Evolutionary conservation across 2,113 vertebrate genomes (phyloP).

Genomic region (Maccullochella peelii): DNA sequence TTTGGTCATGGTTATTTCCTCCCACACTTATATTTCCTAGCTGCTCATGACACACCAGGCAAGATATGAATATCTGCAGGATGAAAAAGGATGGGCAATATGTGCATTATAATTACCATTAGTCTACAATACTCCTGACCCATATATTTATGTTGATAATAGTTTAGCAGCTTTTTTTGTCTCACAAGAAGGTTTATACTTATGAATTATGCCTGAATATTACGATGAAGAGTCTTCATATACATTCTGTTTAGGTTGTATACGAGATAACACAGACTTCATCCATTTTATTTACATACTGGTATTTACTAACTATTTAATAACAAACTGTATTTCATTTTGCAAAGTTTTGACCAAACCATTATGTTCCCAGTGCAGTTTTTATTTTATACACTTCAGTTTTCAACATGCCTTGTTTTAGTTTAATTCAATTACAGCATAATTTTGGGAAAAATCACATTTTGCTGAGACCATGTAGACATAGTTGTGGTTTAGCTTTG

Average conservation of each 20-base stretch:
- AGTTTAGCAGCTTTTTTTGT: too few species aligned
- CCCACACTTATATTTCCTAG: too few species aligned
- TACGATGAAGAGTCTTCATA: too few species aligned
- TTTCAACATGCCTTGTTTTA: conserved; percentile 33
- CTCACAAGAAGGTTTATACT: too few species aligned
- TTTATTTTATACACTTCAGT: conserved; percentile 19
- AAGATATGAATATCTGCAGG: too few species aligned
- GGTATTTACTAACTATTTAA: neutral
- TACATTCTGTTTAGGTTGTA: neutral
- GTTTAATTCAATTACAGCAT: conserved; percentile 34
- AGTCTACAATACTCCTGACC: too few species aligned
- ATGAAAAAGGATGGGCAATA: too few species aligned
- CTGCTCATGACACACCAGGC: too few species aligned
- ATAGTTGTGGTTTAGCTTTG: conserved; percentile 65
- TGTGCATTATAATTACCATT: too few species aligned
- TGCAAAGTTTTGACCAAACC: neutral
- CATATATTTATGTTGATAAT: too few species aligned
- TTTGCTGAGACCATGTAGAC: conserved; percentile 51
- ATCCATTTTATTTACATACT: neutral
- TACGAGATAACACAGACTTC: too few species aligned
- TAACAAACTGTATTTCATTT: neutral
- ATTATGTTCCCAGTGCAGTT: neutral
- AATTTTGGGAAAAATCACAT: conserved; percentile 43
- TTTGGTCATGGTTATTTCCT: neutral
- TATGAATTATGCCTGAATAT: too few species aligned